A percentile compares a stretch with the other conserved stretches of the same genome.
These are phyloP conservation scores for Trachelus tabidus DNA, from an alignment of 2,888 invertebrate genomes.

Conservation along the genomic window DNA sequence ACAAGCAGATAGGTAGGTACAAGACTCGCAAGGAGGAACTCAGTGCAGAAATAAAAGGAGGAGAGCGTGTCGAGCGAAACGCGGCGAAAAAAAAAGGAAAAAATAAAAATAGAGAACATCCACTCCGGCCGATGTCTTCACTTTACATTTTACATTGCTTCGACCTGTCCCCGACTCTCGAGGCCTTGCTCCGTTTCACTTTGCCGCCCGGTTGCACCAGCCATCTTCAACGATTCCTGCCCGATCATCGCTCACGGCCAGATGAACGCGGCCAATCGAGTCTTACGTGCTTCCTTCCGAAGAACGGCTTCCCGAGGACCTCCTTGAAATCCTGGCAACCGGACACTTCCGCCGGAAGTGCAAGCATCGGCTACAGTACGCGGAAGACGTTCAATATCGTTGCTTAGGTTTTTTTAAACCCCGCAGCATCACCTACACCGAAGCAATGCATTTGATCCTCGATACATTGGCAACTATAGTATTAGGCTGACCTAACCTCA, in stretches of 20 bases:
- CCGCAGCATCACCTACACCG: neutral
- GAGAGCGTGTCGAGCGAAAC: neutral
- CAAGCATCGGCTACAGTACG: neutral
- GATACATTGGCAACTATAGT: neutral
- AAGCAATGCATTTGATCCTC: neutral
- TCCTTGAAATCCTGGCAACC: neutral
- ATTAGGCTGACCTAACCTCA: neutral
- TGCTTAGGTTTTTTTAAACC: neutral
- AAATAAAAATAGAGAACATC: neutral
- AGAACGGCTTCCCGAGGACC: neutral
- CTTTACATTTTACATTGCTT: neutral
- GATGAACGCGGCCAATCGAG: neutral
- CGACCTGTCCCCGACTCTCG: neutral
- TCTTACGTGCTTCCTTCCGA: neutral
- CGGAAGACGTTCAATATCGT: neutral
- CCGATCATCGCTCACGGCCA: neutral
- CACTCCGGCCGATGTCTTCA: neutral
- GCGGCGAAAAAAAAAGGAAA: neutral
- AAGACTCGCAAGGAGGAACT: neutral
- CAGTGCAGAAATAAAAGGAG: neutral
- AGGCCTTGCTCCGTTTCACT: neutral
- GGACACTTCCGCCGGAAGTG: neutral
- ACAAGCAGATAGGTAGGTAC: neutral
- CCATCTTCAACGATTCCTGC: neutral
- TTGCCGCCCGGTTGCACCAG: neutral